phyloP scores from a whole-genome alignment of 2,888 invertebrate species.

The Pterostichus niger region DNA sequence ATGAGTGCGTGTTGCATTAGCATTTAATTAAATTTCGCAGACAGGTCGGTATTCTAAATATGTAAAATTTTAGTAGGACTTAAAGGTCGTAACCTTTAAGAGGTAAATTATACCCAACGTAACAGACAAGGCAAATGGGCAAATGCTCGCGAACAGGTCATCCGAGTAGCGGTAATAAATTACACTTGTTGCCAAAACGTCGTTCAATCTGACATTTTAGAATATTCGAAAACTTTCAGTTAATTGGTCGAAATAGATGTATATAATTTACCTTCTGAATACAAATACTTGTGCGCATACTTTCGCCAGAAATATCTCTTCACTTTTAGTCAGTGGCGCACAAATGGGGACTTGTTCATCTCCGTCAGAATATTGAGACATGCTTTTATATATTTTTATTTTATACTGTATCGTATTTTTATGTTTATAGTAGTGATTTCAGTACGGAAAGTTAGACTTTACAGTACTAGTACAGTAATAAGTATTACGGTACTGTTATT shows the following conservation, averaged over 20 bases:
- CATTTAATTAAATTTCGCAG: constrained; percentile 25
- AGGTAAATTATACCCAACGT: constrained; percentile 18
- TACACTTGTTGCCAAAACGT: constrained; percentile 56
- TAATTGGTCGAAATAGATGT: constrained; percentile 63
- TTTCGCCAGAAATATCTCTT: constrained; percentile 56
- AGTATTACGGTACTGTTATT: no score
- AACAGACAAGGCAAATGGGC: constrained; percentile 51
- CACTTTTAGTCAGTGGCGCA: no score
- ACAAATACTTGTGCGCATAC: constrained; percentile 18
- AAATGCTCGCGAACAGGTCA: constrained; percentile 11
- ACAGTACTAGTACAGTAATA: no score
- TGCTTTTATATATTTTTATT: no score
- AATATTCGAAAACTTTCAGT: constrained; percentile 49
- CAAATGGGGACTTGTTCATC: no score
- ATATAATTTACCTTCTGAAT: constrained; percentile 46
- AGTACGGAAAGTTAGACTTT: no score
- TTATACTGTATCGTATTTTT: no score
- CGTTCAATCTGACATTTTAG: constrained; percentile 54
- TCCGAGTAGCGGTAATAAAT: constrained; percentile 48
- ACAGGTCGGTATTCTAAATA: constrained; percentile 23
- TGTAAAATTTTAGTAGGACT: constrained; percentile 16
- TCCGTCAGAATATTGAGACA: no score
- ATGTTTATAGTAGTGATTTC: no score
- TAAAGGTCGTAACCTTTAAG: constrained; percentile 33
- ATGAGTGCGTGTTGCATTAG: neutral